Evolutionary conservation across 2,888 invertebrate genomes (phyloP).

Genomic region (Sclerodermus sp.): DNA sequence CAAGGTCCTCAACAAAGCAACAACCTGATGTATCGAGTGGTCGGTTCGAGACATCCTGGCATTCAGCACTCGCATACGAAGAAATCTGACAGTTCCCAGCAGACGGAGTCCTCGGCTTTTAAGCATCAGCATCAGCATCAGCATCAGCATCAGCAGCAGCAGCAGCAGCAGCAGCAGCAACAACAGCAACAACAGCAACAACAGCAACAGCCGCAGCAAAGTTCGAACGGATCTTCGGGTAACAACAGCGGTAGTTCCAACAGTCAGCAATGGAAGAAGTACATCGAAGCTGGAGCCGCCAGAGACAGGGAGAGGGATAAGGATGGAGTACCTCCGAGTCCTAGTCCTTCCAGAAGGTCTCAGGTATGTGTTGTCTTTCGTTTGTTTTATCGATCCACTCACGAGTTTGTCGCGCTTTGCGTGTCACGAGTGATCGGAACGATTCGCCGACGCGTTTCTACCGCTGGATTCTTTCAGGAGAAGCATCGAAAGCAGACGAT

Average conservation of each 20-base stretch:
- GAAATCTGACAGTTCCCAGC: constrained; percentile 62
- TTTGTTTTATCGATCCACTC: too few species aligned
- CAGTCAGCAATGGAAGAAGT: constrained; percentile 60
- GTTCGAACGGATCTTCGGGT: constrained; percentile 32
- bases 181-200: constrained; percentile 40
- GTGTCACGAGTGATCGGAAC: background rate
- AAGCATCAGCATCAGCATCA: constrained; percentile 41
- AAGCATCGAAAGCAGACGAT: constrained; percentile 53
- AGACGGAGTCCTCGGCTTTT: constrained; percentile 60
- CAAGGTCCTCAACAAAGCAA: constrained; percentile 51
- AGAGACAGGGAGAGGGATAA: constrained; percentile 52
- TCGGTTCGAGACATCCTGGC: constrained; percentile 47
- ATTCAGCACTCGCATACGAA: constrained; percentile 50
- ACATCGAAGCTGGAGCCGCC: constrained; percentile 56
- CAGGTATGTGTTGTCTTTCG: constrained; percentile 34
- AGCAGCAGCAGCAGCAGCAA: constrained; percentile 36
- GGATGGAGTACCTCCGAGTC: constrained; percentile 51
- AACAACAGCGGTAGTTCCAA: constrained; percentile 48
- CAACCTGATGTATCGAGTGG: constrained; percentile 52
- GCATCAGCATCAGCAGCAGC: constrained; percentile 33
- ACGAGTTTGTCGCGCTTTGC: background rate
- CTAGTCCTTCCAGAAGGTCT: constrained; percentile 53
- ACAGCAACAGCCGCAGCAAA: constrained; percentile 30
- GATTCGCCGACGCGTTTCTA: too few species aligned
- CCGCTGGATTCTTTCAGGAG: constrained; percentile 41